A percentile compares a stretch with the other conserved stretches of the same genome.
phyloP scores from a whole-genome alignment of 1,140 invertebrate species.

The Alviniconcha marisindica region DNA sequence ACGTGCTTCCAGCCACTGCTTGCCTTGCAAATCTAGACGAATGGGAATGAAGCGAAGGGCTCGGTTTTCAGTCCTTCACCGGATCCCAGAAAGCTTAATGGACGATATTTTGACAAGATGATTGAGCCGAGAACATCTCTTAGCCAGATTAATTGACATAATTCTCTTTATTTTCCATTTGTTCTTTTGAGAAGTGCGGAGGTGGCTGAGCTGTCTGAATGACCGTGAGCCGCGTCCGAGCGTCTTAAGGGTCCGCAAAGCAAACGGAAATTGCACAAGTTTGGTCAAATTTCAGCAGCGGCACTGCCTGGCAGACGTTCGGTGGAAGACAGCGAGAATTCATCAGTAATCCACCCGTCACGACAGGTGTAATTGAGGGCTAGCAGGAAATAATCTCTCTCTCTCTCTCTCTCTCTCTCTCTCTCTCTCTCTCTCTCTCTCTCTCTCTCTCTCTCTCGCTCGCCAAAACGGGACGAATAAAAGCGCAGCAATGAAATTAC shows the following conservation, averaged over 20 bases:
- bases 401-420: no score
- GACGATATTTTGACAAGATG: conserved; percentile 37
- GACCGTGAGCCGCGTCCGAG: background rate
- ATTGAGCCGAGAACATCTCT: conserved; percentile 35
- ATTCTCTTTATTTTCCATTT: conserved; percentile 33
- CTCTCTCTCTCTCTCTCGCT: no score
- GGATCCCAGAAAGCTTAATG: conserved; percentile 4
- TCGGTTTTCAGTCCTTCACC: conserved; percentile 29
- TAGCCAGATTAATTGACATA: conserved; percentile 30
- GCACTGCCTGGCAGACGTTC: background rate
- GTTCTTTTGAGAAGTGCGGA: background rate
- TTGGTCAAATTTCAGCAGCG: conserved; percentile 12
- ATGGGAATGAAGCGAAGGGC: conserved; percentile 19
- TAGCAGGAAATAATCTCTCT: no score
- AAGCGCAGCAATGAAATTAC: no score
- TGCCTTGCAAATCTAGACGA: conserved; percentile 31
- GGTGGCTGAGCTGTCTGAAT: conserved; percentile 9
- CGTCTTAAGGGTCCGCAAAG: background rate
- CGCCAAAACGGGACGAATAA: no score
- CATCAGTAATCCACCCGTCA: background rate
- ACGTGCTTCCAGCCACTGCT: background rate
- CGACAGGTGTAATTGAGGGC: conserved; percentile 12
- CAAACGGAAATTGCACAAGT: conserved; percentile 25
- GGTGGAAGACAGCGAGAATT: conserved; percentile 1
- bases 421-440: no score